A percentile compares a stretch with the other conserved stretches of the same genome.
These are phyloP conservation scores for Porites lutea DNA, from an alignment of 64 coral and sea anemone genomes.

Conservation along the genomic window DNA sequence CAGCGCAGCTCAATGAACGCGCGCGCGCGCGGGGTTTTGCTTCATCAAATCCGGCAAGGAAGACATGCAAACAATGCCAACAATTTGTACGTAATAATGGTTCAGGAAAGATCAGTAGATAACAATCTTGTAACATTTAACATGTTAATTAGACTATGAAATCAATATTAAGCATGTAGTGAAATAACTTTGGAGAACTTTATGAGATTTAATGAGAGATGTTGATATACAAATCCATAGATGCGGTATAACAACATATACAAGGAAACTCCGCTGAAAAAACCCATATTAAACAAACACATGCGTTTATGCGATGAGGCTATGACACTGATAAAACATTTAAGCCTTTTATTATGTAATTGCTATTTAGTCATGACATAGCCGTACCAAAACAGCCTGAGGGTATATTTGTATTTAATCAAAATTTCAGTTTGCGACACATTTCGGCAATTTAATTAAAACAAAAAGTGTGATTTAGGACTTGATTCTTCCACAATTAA, in stretches of 20 bases:
- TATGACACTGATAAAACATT: not conserved
- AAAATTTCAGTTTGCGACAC: not conserved
- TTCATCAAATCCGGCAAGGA: not conserved
- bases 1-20: too few species aligned
- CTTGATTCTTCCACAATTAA: not conserved
- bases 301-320: too few species aligned
- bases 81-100: not conserved
- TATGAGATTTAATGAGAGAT: not conserved
- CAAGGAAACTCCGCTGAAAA: too few species aligned
- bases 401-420: not conserved
- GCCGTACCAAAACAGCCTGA: not conserved
- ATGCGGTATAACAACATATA: not conserved
- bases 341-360: not conserved
- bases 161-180: not conserved
- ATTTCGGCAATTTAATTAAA: not conserved
- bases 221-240: too few species aligned
- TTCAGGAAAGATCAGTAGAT: not conserved
- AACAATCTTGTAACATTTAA: not conserved
- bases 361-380: not conserved
- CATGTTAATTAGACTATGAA: not conserved
- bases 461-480: not conserved
- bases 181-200: not conserved
- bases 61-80: constrained; percentile 22
- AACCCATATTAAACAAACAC: too few species aligned
- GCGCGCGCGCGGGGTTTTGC: too few species aligned